Base-by-base conservation (phyloP, 2,797 vertebrate genomes). In the Xenops minutus region DNA sequence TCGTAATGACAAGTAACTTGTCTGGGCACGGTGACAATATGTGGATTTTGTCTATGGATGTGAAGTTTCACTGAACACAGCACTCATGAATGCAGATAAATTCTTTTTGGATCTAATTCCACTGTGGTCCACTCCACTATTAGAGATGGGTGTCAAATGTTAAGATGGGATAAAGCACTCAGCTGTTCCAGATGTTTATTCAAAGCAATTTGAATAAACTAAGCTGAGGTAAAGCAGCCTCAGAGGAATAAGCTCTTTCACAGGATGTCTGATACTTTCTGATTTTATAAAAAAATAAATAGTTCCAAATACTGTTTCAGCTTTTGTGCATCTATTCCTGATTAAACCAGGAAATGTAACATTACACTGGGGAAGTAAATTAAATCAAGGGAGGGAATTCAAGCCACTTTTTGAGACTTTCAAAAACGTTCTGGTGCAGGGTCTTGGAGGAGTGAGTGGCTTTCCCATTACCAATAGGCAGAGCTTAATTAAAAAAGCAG, bases 1-100 rank as follows among this genome's bases (percentile, higher is more conserved):
- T 96, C 7, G 0, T 63, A 72, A 83, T 97, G 94, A 97, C 97
- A 96, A 96, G 92, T 97, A 97, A 97, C 94, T 96, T 85, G 97
- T 97, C 95, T 97, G 97, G 97, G 97, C 97, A 97, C 85, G 4
- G 95, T 97, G 97, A 97, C 97, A 97, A 97, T 88, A 95, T 88
- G 89, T 77, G 94, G 96, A 96, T 96, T 97, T 96, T 80, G 92
- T 93, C 94, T 95, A 34, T 92, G 89, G 88, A 96, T 89, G 87
- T 95, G 89, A 94, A 96, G 78, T 96, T 97, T 96, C 88, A 93
- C 87, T 92, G 86, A 96, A 88, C 86, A 87, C 13, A 2, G 76
- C 72, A 63, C 46, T 95, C 56, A 48, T 81, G 86, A 96, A 84
- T 66, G 84, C 87, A 95, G 94, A 93, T 80, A 93, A 93, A 96